A percentile compares a stretch with the other conserved stretches of the same genome.
phyloP scores from a whole-genome alignment of 2,797 vertebrate species.

The Cyprinella venusta region DNA sequence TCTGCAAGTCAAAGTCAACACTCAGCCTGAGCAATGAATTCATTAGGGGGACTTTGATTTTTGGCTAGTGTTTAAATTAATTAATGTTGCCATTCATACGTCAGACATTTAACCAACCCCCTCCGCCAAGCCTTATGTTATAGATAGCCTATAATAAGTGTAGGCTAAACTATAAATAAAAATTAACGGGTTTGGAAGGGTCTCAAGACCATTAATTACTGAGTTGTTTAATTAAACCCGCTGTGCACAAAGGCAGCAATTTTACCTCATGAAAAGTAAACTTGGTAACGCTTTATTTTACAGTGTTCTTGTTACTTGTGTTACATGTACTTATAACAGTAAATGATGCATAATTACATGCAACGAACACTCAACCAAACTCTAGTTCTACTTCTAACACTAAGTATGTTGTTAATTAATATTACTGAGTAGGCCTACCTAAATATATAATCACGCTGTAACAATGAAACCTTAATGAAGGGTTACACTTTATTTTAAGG shows the following conservation, averaged over 20 bases:
- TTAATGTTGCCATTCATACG: conserved; percentile 55
- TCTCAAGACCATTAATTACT: neutral
- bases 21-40: conserved; percentile 48
- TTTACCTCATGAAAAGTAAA: neutral
- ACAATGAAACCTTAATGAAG: no score
- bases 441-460: no score
- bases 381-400: no score
- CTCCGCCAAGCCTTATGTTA: conserved; percentile 15
- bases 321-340: no score
- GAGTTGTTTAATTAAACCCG: neutral
- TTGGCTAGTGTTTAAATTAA: conserved; percentile 51
- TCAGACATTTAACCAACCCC: conserved; percentile 21
- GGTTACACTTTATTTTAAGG: no score
- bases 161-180: neutral
- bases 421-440: no score
- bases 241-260: neutral
- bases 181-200: neutral
- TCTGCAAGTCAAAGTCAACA: conserved; percentile 55
- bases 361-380: no score
- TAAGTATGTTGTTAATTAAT: no score
- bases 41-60: conserved; percentile 54
- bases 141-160: conserved; percentile 2
- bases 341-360: no score
- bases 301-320: no score
- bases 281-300: no score